Base-by-base conservation (phyloP, 2,797 vertebrate species). In the Huso huso region DNA sequence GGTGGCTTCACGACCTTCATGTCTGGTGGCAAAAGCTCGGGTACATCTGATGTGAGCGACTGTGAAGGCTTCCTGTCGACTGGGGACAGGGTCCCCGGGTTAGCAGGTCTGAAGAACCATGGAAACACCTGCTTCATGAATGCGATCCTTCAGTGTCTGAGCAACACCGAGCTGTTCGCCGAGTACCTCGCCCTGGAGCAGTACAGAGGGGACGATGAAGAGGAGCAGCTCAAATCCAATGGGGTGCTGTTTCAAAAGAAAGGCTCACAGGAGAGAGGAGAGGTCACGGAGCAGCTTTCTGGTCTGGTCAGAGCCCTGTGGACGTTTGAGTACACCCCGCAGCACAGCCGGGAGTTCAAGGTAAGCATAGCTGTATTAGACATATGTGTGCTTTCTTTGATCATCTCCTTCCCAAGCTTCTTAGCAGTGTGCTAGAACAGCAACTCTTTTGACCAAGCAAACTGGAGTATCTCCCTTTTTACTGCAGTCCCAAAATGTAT, bases 71-170 rank as follows among this genome's bases (percentile, higher is more conserved):
- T 89, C 60, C 76, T 90, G 2, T 5, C 37, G 37, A 78, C 75
- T 3, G 79, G 83, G 7, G 90, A 90, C 61, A 87, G 86, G 52
- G 65, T 89, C 6, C 95, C 95, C 49, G 95, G 95, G 8, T 92
- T 98, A 82, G 85, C 95, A 2, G 96, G 96, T 65, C 91, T 98
- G 60, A 95, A 94, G 75, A 97, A 98, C 87, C 96, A 98, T 80
- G 96, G 96, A 59, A 98, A 98, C 80, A 98, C 96, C 78, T 98
- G 96, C 86, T 98, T 98, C 82, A 98, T 98, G 96, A 98, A 98
- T 78, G 96, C 96, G 51, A 89, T 96, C 67, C 92, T 98, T 83
- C 96, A 98, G 90, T 98, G 96, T 81, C 92, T 98, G 73, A 98
- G 95, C 80, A 98, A 98, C 92, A 98, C 96, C 1, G 96, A 98